Base-by-base conservation (phyloP, 1,140 invertebrate genomes). In the Leptinotarsa lineolata region DNA sequence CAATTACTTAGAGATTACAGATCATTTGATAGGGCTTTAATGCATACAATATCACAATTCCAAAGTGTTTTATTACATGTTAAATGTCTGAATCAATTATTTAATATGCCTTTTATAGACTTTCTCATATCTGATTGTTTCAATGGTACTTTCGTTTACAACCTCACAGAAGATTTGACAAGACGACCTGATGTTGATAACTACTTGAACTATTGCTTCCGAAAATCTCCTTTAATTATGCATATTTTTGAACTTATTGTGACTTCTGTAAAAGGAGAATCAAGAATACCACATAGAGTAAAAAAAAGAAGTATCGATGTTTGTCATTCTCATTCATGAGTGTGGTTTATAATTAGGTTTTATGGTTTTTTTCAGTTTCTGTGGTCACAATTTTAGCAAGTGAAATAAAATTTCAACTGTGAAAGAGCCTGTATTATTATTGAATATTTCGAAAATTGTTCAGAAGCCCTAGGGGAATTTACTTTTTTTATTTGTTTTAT, bases 61-160 rank as follows among this genome's bases (percentile, higher is more conserved):
- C 93, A 94, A 82, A 88, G 87, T 82, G 90, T 90, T 77, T 81
- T 92, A 21, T 87, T 85, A 58, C 87, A 91, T 66, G 80, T 88
- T 1, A 88, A 89, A 75, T 84, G 88, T 72, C 84, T 94, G 18
- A 94, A 94, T 86, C 83, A 83, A 1, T 78, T 94, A 22, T 85
- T 93, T n/a, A 81, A 85, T 22, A 84, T 83, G 74, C 90, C 90
- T 0, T 90, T 89, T 77, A 74, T 84, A 70, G 81, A 83, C 78
- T 86, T 86, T 46, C 83, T 84, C 48, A 86, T 91, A 80, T 86
- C 85, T 60, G 86, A 88, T 76, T 85, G 90, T 64, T 92, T 87
- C 75, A 91, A 92, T 85, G 92, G 92, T 1, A 91, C 91, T 8
- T 90, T 93, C 80, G 77, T 92, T 4, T 94, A 94, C 78, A 93